These are phyloP conservation scores for Eurystomus gularis DNA, from an alignment of 2,113 vertebrate genomes.

Conservation along the genomic window DNA sequence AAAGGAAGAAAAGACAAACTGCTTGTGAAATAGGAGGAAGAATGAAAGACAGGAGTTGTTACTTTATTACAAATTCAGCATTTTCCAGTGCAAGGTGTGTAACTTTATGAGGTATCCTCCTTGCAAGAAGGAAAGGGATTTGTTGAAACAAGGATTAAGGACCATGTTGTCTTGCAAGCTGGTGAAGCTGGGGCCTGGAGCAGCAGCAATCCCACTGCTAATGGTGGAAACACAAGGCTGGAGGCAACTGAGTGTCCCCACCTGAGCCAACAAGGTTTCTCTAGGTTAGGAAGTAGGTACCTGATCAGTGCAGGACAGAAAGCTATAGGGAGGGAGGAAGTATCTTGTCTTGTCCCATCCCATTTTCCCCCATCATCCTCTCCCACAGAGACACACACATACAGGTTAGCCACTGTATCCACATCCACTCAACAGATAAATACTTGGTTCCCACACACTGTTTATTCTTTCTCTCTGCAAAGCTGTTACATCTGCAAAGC, in stretches of 20 bases:
- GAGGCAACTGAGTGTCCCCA: background rate
- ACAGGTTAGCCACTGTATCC: background rate
- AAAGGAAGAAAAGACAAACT: background rate
- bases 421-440: background rate
- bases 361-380: background rate
- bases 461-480: background rate
- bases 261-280: background rate
- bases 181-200: background rate
- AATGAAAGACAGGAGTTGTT: background rate
- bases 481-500: background rate
- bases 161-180: background rate
- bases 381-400: background rate
- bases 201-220: background rate
- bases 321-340: no score
- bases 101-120: background rate
- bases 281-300: background rate
- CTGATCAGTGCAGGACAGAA: background rate
- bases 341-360: background rate
- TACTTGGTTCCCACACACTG: background rate
- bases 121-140: background rate
- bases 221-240: accelerated
- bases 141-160: background rate
- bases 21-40: background rate
- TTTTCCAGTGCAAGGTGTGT: background rate
- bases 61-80: background rate